Evolutionary conservation across 1,140 invertebrate species (phyloP).

Genomic region (Drosophila miranda): DNA sequence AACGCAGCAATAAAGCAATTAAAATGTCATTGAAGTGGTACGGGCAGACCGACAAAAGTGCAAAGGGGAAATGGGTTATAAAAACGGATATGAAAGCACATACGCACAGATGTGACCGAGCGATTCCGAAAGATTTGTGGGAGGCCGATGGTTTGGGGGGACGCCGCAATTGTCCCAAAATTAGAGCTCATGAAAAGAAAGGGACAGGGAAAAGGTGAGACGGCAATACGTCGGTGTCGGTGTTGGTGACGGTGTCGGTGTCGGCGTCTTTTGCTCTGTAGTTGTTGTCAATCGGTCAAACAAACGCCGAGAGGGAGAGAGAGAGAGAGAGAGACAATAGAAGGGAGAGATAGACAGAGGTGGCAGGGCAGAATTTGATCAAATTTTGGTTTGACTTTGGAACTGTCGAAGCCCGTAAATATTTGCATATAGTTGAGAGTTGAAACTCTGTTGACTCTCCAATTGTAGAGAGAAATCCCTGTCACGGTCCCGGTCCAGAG

Average conservation of each 20-base stretch:
- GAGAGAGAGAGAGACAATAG: too few species aligned
- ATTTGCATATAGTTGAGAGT: conserved; percentile 56
- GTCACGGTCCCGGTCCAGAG: conserved; percentile 14
- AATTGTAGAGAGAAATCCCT: conserved; percentile 20
- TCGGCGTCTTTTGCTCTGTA: conserved; percentile 28
- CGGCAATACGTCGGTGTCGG: not conserved
- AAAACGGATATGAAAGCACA: conserved; percentile 72
- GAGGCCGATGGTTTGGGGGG: conserved; percentile 5
- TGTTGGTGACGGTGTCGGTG: conserved; percentile 5
- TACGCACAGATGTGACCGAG: conserved; percentile 24
- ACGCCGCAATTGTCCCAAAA: conserved; percentile 29
- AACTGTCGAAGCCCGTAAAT: conserved; percentile 43
- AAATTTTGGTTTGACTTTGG: conserved; percentile 7
- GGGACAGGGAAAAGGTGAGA: not conserved
- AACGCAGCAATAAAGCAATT: conserved; percentile 73
- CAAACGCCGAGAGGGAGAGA: conserved; percentile 28
- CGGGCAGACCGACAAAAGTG: conserved; percentile 5
- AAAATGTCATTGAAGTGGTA: conserved; percentile 73
- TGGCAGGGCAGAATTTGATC: conserved; percentile 27
- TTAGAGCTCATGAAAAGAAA: conserved; percentile 20
- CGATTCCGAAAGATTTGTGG: conserved; percentile 42
- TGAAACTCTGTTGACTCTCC: conserved; percentile 21
- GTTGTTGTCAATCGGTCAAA: conserved; percentile 28
- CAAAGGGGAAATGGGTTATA: conserved; percentile 75
- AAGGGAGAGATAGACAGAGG: not conserved